A percentile compares a stretch with the other conserved stretches of the same genome.
Evolutionary conservation across 2,113 vertebrate species (phyloP).

Genomic region (Benthochromis sp.): DNA sequence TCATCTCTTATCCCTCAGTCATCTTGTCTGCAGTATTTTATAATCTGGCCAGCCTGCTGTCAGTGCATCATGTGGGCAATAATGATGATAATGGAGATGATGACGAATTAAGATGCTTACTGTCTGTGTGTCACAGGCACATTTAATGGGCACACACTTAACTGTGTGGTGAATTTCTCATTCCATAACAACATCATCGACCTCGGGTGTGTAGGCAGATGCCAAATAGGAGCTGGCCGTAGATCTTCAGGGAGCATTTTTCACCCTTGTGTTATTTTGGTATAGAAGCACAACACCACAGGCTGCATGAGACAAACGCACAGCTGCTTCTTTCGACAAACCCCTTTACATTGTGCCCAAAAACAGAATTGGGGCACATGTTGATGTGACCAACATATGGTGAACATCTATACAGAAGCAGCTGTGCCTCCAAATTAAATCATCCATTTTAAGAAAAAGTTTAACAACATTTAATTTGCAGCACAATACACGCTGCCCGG

Average conservation of each 20-base stretch:
- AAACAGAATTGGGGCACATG: neutral
- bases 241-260: neutral
- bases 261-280: neutral
- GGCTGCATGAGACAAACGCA: neutral
- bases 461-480: neutral
- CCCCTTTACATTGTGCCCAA: neutral
- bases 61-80: slow-evolving; percentile 21
- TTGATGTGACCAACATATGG: neutral
- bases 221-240: neutral
- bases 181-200: neutral
- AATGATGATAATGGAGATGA: slow-evolving; percentile 21
- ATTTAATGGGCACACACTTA: neutral
- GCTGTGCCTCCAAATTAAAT: neutral
- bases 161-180: neutral
- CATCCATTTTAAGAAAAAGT: neutral
- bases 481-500: neutral
- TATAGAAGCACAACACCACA: neutral
- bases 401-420: neutral
- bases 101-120: slow-evolving; percentile 11
- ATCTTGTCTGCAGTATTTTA: slow-evolving; percentile 27
- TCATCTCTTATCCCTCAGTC: slow-evolving; percentile 1
- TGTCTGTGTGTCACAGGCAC: neutral
- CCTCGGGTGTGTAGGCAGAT: neutral
- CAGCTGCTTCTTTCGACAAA: neutral
- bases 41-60: slow-evolving; percentile 38